Evolutionary conservation across 2,888 invertebrate genomes (phyloP).

Genomic region (Girardia tigrina): DNA sequence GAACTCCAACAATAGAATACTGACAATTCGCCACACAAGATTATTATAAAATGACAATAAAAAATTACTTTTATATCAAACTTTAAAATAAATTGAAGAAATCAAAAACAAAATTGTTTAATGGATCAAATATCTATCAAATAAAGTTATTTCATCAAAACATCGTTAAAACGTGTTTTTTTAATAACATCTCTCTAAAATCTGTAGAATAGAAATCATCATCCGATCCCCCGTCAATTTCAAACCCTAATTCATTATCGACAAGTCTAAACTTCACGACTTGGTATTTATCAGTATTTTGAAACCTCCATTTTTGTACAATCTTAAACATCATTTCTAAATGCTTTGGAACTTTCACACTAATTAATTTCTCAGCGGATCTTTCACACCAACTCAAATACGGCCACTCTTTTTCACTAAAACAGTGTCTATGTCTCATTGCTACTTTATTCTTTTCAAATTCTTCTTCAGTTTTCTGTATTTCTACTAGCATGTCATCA

Average conservation of each 20-base stretch:
- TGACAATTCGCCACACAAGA: no score
- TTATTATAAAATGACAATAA: no score
- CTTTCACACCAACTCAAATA: background rate
- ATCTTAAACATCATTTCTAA: background rate
- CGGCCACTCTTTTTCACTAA: background rate
- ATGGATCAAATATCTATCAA: no score
- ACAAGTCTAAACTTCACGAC: background rate
- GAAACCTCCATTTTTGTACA: background rate
- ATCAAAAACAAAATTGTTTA: no score
- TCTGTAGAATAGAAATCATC: background rate
- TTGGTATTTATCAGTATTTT: background rate
- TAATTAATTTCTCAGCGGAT: background rate
- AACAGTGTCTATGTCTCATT: conserved; percentile 19
- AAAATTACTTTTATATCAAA: no score
- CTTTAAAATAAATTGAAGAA: no score
- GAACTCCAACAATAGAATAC: no score
- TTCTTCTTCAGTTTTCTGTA: background rate
- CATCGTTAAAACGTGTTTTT: background rate
- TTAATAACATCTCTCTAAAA: background rate
- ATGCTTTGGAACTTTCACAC: background rate
- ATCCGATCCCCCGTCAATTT: background rate
- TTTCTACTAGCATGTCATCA: background rate
- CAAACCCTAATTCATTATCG: background rate
- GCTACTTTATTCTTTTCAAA: background rate
- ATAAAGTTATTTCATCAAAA: no score